phyloP scores from a whole-genome alignment of 2,888 invertebrate genomes.

The Anaspis maculata region DNA sequence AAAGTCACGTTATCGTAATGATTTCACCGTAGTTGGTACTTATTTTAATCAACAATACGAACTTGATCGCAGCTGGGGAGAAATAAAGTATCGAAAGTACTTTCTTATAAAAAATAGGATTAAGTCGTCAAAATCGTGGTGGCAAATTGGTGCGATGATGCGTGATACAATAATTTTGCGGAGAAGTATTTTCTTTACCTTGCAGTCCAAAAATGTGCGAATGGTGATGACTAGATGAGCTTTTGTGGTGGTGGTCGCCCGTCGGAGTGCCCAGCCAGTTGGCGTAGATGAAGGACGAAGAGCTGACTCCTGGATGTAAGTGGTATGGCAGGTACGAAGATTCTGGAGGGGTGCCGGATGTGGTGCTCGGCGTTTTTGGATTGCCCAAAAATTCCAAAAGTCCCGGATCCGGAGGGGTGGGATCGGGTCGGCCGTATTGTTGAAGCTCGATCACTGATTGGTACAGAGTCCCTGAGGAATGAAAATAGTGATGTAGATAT shows the following conservation, averaged over 20 bases:
- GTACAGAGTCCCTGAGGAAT: conserved; percentile 29
- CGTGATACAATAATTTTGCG: too few relatives aligned
- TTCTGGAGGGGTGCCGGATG: conserved; percentile 20
- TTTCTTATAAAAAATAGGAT: too few relatives aligned
- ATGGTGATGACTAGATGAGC: too few relatives aligned
- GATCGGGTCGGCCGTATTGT: conserved; percentile 28
- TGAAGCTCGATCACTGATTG: conserved; percentile 35
- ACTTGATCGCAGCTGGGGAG: too few relatives aligned
- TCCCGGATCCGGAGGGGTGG: conserved; percentile 33
- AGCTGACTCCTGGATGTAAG: conserved; percentile 27
- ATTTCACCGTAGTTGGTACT: too few relatives aligned
- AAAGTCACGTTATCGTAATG: too few relatives aligned
- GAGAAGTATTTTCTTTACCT: too few relatives aligned
- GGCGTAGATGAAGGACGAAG: conserved; percentile 34
- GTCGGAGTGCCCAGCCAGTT: conserved; percentile 33
- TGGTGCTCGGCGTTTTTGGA: conserved; percentile 10
- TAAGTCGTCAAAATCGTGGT: too few relatives aligned
- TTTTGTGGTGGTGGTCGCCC: conserved; percentile 28
- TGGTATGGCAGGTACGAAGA: conserved; percentile 29
- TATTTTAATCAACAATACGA: too few relatives aligned
- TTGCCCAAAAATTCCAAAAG: conserved; percentile 27
- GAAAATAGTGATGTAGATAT: too few relatives aligned
- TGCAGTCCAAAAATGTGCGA: conserved; percentile 53
- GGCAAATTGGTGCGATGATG: too few relatives aligned
- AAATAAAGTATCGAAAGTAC: too few relatives aligned